Conservation (phyloP, 1,140 invertebrate genomes). For the Hycleus cichorii region DNA sequence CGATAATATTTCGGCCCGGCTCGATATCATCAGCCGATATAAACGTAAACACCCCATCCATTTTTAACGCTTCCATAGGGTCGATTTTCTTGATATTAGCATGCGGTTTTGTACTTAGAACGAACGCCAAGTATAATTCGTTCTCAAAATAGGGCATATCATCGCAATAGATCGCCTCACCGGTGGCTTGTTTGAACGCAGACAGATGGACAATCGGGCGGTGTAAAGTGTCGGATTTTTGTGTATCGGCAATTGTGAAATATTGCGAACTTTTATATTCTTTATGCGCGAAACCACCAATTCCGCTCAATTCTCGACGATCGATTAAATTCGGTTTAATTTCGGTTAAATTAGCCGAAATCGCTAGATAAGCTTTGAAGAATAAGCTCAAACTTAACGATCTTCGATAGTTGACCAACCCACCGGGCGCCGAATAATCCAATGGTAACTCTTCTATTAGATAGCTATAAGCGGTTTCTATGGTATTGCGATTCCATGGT, state of each 20-base stretch:
- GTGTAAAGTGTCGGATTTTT: slow-evolving; percentile 64
- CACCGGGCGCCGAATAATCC: slow-evolving; percentile 74
- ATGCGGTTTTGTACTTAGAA: slow-evolving; percentile 70
- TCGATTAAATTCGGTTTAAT: slow-evolving; percentile 42
- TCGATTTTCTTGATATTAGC: slow-evolving; percentile 74
- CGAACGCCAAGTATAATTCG: slow-evolving; percentile 70
- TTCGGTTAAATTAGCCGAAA: slow-evolving; percentile 49
- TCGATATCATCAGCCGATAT: slow-evolving; percentile 61
- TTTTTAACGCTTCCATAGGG: slow-evolving; percentile 56
- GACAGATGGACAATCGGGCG: slow-evolving; percentile 74
- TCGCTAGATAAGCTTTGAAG: slow-evolving; percentile 79
- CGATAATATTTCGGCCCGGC: background rate
- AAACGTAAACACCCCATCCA: slow-evolving; percentile 69
- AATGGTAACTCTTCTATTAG: slow-evolving; percentile 71
- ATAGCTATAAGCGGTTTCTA: slow-evolving; percentile 55
- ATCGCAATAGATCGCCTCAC: slow-evolving; percentile 88
- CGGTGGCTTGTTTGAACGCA: slow-evolving; percentile 81
- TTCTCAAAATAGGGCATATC: slow-evolving; percentile 69
- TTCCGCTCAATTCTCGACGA: slow-evolving; percentile 46
- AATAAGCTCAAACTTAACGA: slow-evolving; percentile 81
- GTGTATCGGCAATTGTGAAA: slow-evolving; percentile 61
- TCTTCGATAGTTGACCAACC: slow-evolving; percentile 78
- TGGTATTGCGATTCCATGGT: slow-evolving; percentile 63
- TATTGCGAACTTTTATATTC: slow-evolving; percentile 69
- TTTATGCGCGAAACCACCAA: slow-evolving; percentile 55